Evolutionary conservation across 1,140 invertebrate species (phyloP), one percentile per base, ranked within the genome.

Genomic region (fruit fly (Drosophila melanogaster)): DNA sequence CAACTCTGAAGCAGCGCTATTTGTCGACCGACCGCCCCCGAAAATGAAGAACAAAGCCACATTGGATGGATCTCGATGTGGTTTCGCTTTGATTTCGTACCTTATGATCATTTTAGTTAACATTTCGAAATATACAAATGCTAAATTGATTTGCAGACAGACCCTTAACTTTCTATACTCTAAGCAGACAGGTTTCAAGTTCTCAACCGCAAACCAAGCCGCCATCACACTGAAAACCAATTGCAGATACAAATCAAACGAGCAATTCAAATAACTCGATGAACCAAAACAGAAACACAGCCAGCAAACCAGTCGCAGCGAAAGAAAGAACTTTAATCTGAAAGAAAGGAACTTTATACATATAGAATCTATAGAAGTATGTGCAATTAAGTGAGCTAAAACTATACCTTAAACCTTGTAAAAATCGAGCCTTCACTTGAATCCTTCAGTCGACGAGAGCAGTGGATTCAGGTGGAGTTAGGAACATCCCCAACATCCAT

Each of bases 361-460:
- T 60, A 5, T 81, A 83, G 61, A 33, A 75, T 46, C 58, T 64
- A 64, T 73, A 73, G n/a, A n/a, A 72, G 56, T 67, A 86, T 80
- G 81, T 86, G 81, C 81, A 86, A 86, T 86, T 87, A 86, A 85
- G 79, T 75, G 69, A 75, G 57, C 49, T 65, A 62, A 76, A 71
- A 24, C 10, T 49, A 15, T 57, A 22, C 40, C 56, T 54, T 70
- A 66, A 24, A 11, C 26, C 53, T 46, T 56, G 35, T 51, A 44
- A 44, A 53, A 66, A 77, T 26, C 19, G 24, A 60, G 19, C 22
- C 12, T 30, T 22, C 57, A 26, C 43, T 56, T 19, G 12, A 7
- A 0, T 14, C 56, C 19, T 22, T 22, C 19, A 22, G 19, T 22
- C 19, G 19, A 22, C 26, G 26, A 46, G 12, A 35, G 3, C 55